These are phyloP conservation scores for Oreochromis tanganicae DNA, from an alignment of 2,113 vertebrate genomes.

Conservation along the genomic window DNA sequence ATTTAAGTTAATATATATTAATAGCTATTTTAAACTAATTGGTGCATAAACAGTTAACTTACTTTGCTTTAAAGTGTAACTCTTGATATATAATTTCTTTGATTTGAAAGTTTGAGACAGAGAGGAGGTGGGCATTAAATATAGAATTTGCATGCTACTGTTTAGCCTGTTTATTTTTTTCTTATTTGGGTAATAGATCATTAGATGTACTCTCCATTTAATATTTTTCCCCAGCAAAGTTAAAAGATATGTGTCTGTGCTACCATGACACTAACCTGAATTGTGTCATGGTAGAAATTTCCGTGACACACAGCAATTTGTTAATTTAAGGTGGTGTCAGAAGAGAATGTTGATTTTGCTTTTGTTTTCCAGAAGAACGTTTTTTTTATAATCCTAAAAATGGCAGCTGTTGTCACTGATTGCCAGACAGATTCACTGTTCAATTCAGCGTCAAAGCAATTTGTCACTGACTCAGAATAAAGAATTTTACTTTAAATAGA, in stretches of 20 bases:
- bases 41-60: not conserved
- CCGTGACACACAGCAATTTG: not conserved
- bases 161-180: conserved; percentile 9
- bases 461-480: conserved; percentile 49
- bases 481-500: conserved; percentile 4
- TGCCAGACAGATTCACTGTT: conserved; percentile 41
- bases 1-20: not conserved
- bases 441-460: not conserved
- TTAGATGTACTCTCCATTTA: not conserved
- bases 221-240: not conserved
- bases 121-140: conserved; percentile 64
- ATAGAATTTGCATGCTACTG: conserved; percentile 54
- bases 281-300: not conserved
- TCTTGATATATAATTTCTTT: conserved; percentile 26
- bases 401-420: conserved; percentile 60
- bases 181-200: not conserved
- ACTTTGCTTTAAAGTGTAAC: not conserved
- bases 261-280: not conserved
- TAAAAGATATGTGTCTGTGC: not conserved
- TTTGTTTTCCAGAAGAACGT: conserved; percentile 42
- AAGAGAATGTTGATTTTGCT: conserved; percentile 16
- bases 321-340: conserved; percentile 3
- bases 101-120: conserved; percentile 33
- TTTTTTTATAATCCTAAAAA: conserved; percentile 53
- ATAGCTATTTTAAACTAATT: not conserved